phyloP scores from a whole-genome alignment of 2,888 invertebrate genomes.

The Argyresthia albistria region DNA sequence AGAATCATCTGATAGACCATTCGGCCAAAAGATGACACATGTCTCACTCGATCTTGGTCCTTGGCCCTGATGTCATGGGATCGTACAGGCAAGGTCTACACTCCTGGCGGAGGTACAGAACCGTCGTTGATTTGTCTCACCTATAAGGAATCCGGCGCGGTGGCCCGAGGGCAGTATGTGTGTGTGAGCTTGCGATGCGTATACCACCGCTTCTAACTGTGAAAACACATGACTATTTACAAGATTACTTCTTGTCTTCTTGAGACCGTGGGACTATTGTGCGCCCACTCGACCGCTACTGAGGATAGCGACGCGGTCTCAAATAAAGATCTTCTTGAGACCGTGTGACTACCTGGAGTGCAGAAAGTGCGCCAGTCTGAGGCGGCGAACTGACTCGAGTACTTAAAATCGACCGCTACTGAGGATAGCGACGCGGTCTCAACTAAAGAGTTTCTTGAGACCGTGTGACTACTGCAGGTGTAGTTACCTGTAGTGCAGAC shows the following conservation, averaged over 20 bases:
- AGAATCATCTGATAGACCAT: too few species aligned
- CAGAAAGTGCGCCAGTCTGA: constrained; percentile 90
- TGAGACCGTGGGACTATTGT: constrained; percentile 80
- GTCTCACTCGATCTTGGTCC: too few species aligned
- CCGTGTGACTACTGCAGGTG: constrained; percentile 54
- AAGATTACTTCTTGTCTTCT: constrained; percentile 78
- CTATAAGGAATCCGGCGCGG: constrained; percentile 95
- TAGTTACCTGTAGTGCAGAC: constrained; percentile 85
- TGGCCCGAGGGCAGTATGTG: constrained; percentile 90
- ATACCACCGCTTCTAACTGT: constrained; percentile 92
- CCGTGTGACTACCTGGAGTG: constrained; percentile 83
- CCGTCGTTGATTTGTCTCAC: constrained; percentile 36
- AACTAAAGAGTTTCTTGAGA: constrained; percentile 94
- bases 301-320: constrained; percentile 98
- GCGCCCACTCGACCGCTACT: constrained; percentile 94
- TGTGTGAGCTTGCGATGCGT: constrained; percentile 97
- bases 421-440: constrained; percentile 98
- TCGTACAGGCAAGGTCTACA: too few species aligned
- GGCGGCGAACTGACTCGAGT: constrained; percentile 87
- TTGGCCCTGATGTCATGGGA: too few species aligned
- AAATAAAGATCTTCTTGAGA: constrained; percentile 94
- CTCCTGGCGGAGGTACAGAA: too few species aligned
- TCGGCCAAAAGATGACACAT: too few species aligned
- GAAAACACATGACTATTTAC: too few species aligned
- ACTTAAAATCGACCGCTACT: constrained; percentile 95